Evolutionary conservation across 2,797 vertebrate genomes (phyloP).

Genomic region (Anguilla pacifica): DNA sequence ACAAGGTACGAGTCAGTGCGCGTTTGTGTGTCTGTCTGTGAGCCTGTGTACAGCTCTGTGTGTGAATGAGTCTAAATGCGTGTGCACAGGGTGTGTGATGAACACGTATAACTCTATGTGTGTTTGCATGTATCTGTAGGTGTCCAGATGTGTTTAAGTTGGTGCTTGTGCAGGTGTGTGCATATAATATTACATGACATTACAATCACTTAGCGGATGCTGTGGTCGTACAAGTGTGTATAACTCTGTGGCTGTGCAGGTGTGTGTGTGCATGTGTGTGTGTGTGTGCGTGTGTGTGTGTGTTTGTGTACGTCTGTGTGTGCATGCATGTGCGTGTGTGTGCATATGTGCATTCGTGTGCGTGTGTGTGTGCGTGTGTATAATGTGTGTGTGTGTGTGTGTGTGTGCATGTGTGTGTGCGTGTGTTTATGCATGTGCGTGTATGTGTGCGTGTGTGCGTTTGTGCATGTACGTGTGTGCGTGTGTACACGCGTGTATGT

Average conservation of each 20-base stretch:
- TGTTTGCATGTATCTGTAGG: too few relatives aligned
- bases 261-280: too few relatives aligned
- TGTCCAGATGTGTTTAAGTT: background rate
- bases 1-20: slow-evolving; percentile 79
- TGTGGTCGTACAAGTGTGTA: too few relatives aligned
- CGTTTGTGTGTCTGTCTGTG: background rate
- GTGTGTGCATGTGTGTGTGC: background rate
- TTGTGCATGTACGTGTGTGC: background rate
- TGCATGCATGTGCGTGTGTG: background rate
- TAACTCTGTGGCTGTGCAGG: too few relatives aligned
- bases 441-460: background rate
- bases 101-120: too few relatives aligned
- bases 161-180: too few relatives aligned
- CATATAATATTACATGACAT: too few relatives aligned
- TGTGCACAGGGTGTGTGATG: background rate
- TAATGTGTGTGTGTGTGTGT: slow-evolving; percentile 17
- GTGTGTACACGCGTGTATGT: slow-evolving; percentile 12
- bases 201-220: too few relatives aligned
- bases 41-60: background rate
- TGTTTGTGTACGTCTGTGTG: slow-evolving; percentile 15
- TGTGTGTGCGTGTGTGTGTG: slow-evolving; percentile 16
- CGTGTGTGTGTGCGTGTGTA: background rate
- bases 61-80: background rate
- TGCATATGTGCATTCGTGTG: slow-evolving; percentile 10
- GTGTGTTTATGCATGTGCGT: slow-evolving; percentile 1